Base-by-base conservation (phyloP, 2,797 vertebrate genomes). In the Coendou prehensilis region DNA sequence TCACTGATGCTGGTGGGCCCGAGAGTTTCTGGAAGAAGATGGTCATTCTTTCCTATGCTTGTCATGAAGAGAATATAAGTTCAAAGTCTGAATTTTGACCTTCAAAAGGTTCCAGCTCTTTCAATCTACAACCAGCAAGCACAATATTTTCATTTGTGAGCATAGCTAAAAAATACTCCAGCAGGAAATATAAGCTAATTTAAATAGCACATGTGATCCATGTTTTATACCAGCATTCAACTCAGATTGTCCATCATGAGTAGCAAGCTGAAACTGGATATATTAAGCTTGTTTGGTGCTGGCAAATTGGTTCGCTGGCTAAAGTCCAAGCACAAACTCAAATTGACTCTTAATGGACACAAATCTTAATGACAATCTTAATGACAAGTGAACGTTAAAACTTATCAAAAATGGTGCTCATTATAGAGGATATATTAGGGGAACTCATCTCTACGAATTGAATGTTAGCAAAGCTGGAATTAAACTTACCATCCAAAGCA, bases 231-330 rank as follows among this genome's bases (percentile, higher is more conserved):
- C 5, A 67, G 15, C 59, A 64, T 69, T 91, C 56, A 83, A 79
- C n/a, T 83, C 73, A 89, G 52, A 63, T 83, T 95, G 78, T 45
- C 11, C 23, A 54, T 61, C 84, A 8, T 88, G 82, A 81, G 9
- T 50, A 41, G 14, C 63, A 75, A 87, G 45, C 28, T 81, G 37
- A 83, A 87, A 90, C 13, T 93, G 14, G 37, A 50, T 78, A 33
- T 28, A 59, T 47, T 63, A 86, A 71, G 45, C 6, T 73, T 79
- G 71, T 45, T 71, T 84, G 47, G 30, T 92, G n/a, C 28, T 64
- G 30, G 57, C 87, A n/a, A 79, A 69, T 96, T 71, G 89, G 33
- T 89, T 64, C 92, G 71, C 56, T 97, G 57, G 52, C 87, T 84
- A 10, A 82, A 50, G 33, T 75, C 33, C 67, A 93, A 37, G 10